These are phyloP conservation scores for Bubalus kerabau DNA, from an alignment of 2,113 vertebrate species.

Conservation along the genomic window DNA sequence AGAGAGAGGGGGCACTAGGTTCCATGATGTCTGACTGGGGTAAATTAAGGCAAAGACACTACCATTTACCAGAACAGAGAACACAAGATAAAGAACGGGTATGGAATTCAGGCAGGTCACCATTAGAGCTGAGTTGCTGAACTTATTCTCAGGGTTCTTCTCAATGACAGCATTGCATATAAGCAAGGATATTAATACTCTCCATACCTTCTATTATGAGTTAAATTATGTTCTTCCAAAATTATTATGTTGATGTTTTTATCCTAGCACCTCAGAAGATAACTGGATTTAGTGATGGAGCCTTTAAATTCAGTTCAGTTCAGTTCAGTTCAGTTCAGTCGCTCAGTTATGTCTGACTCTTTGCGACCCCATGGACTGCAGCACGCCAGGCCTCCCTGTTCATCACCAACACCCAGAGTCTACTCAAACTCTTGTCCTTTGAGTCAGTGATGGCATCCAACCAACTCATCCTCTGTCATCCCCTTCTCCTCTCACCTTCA, in stretches of 20 bases:
- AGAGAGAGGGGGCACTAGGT: neutral
- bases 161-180: neutral
- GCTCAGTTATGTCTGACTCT: neutral
- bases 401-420: neutral
- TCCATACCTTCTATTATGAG: neutral
- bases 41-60: neutral
- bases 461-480: neutral
- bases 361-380: neutral
- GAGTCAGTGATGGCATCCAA: neutral
- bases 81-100: neutral
- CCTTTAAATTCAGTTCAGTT: neutral
- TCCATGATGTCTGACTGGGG: neutral
- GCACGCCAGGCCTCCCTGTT: neutral
- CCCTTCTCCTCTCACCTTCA: neutral
- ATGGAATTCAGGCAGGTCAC: neutral
- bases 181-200: neutral
- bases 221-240: neutral
- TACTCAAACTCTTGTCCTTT: neutral
- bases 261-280: neutral
- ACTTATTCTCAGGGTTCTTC: neutral
- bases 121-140: neutral
- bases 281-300: neutral
- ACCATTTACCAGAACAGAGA: neutral
- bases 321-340: neutral
- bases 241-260: neutral